A percentile compares a stretch with the other conserved stretches of the same genome.
phyloP scores from a whole-genome alignment of 2,888 invertebrate species.

The Acrobasis repandana region DNA sequence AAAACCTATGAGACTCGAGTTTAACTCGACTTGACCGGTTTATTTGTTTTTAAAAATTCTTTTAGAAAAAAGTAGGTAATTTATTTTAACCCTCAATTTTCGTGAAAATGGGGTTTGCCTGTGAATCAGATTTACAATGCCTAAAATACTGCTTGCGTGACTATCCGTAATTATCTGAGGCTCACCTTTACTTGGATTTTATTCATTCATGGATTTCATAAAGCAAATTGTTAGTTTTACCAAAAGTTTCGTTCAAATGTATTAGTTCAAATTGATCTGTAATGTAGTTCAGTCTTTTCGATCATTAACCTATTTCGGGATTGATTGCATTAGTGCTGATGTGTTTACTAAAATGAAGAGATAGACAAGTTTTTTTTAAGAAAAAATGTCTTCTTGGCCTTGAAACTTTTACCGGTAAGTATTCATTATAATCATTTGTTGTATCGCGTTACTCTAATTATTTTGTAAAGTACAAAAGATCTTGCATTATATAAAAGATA shows the following conservation, averaged over 20 bases:
- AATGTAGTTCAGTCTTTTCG: constrained; percentile 69
- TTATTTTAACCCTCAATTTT: neutral
- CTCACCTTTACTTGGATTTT: constrained; percentile 63
- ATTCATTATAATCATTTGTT: too few relatives aligned
- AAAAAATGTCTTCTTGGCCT: too few relatives aligned
- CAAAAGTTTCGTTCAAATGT: constrained; percentile 74
- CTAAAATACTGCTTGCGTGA: constrained; percentile 71
- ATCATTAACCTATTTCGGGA: constrained; percentile 61
- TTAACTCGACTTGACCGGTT: too few relatives aligned
- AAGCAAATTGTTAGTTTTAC: constrained; percentile 77
- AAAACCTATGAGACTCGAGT: too few relatives aligned
- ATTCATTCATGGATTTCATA: constrained; percentile 73
- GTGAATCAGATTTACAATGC: constrained; percentile 43
- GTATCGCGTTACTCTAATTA: too few relatives aligned
- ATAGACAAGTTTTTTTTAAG: neutral
- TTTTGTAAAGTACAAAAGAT: too few relatives aligned
- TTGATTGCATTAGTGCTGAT: constrained; percentile 32
- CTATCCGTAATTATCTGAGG: constrained; percentile 70
- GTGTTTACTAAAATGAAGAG: constrained; percentile 26
- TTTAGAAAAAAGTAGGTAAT: too few relatives aligned
- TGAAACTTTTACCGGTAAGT: too few relatives aligned
- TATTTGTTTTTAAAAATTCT: too few relatives aligned
- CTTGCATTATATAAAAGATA: too few relatives aligned
- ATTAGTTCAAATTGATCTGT: constrained; percentile 75
- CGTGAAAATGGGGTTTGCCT: constrained; percentile 19